phyloP scores from a whole-genome alignment of 2,888 invertebrate species.

The Lasioglossum vierecki region DNA sequence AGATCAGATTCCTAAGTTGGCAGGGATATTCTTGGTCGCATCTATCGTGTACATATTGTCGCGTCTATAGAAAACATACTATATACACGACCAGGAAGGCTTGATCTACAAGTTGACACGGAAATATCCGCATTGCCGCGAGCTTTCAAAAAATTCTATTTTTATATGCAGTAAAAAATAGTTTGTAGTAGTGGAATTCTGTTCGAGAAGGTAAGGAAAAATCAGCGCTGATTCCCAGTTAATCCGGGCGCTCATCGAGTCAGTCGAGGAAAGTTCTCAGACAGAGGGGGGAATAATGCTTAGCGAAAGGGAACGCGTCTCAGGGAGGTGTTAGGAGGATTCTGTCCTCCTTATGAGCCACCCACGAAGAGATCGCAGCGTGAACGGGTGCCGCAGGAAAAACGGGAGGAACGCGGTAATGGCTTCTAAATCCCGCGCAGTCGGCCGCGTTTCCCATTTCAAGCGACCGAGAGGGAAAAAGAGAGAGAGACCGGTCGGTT shows the following conservation, averaged over 20 bases:
- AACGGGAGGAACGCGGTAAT: conserved; percentile 12
- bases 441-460: conserved; percentile 25
- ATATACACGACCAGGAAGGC: background rate
- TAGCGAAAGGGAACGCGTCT: conserved; percentile 30
- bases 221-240: background rate
- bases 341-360: background rate
- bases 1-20: too few species aligned
- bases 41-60: too few species aligned
- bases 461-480: background rate
- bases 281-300: background rate
- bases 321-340: conserved; percentile 4
- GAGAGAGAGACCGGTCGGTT: background rate
- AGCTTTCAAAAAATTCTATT: too few species aligned
- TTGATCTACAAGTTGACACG: too few species aligned
- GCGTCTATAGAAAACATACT: too few species aligned
- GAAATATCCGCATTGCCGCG: too few species aligned
- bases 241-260: background rate
- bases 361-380: conserved; percentile 1
- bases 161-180: too few species aligned
- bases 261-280: background rate
- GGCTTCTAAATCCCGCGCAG: conserved; percentile 29
- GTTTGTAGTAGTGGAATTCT: background rate
- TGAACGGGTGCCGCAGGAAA: background rate
- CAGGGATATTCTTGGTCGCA: too few species aligned
- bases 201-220: background rate